These are phyloP conservation scores for Cardinalis cardinalis DNA, from an alignment of 2,113 vertebrate genomes.

Conservation along the genomic window DNA sequence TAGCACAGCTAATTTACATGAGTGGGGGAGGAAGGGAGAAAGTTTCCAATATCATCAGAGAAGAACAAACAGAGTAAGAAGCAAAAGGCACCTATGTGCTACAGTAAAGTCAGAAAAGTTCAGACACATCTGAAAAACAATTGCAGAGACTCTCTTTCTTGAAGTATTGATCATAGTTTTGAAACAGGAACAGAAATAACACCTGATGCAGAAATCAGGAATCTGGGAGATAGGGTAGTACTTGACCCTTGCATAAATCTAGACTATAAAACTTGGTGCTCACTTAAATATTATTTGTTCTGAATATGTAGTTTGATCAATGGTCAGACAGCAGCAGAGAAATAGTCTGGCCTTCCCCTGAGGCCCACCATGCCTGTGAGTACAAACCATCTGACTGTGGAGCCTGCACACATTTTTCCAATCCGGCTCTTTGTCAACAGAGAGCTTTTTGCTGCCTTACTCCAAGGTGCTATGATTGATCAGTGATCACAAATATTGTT, in stretches of 20 bases:
- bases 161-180: not conserved
- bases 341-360: not conserved
- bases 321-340: not conserved
- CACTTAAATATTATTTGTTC: not conserved
- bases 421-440: not conserved
- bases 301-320: not conserved
- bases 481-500: not conserved
- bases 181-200: not conserved
- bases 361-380: not conserved
- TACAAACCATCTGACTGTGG: not conserved
- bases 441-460: not conserved
- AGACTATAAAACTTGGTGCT: not conserved
- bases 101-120: not conserved
- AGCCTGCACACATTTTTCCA: not conserved
- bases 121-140: not conserved
- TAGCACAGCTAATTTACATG: not conserved
- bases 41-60: not conserved
- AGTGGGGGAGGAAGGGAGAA: not conserved
- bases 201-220: not conserved
- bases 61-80: not conserved
- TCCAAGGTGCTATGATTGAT: not conserved
- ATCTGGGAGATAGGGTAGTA: not conserved
- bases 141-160: not conserved
- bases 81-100: not conserved
- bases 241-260: not conserved